Conservation (phyloP, 2,113 vertebrate species). For the Phyllostomus hastatus region DNA sequence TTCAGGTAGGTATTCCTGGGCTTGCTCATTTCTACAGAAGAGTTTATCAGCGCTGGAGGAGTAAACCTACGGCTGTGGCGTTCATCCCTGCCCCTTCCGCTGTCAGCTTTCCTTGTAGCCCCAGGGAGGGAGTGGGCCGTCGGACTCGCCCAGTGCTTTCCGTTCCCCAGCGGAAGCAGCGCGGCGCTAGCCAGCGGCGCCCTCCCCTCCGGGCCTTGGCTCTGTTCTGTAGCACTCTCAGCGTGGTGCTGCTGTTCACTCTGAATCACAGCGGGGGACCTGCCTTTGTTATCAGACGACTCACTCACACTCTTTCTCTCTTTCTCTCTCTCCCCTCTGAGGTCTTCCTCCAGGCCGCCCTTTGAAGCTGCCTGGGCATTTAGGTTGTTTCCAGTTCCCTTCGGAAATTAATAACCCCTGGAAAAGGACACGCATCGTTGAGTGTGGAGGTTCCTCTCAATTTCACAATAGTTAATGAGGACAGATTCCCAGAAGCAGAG, state of each 20-base stretch:
- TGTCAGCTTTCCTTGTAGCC: neutral
- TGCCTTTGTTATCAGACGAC: neutral
- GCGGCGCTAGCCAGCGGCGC: neutral
- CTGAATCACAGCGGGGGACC: neutral
- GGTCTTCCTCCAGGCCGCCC: neutral
- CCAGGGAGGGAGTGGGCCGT: neutral
- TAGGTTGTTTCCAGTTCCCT: slow-evolving; percentile 6
- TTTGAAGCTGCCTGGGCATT: neutral
- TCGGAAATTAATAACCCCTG: neutral
- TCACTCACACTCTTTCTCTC: no score
- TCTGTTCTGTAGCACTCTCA: neutral
- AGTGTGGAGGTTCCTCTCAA: neutral
- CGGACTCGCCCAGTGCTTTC: neutral
- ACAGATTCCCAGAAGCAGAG: neutral
- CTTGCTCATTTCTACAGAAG: neutral
- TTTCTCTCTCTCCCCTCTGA: neutral
- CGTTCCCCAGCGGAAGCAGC: neutral
- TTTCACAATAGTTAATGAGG: neutral
- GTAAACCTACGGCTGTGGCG: neutral
- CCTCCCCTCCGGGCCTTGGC: neutral
- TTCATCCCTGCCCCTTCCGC: neutral
- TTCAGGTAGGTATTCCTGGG: neutral
- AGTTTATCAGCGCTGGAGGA: neutral
- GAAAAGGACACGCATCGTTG: neutral
- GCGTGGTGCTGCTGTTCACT: neutral